Evolutionary conservation across 2,888 invertebrate species (phyloP).

Genomic region (Agrotis segetum): DNA sequence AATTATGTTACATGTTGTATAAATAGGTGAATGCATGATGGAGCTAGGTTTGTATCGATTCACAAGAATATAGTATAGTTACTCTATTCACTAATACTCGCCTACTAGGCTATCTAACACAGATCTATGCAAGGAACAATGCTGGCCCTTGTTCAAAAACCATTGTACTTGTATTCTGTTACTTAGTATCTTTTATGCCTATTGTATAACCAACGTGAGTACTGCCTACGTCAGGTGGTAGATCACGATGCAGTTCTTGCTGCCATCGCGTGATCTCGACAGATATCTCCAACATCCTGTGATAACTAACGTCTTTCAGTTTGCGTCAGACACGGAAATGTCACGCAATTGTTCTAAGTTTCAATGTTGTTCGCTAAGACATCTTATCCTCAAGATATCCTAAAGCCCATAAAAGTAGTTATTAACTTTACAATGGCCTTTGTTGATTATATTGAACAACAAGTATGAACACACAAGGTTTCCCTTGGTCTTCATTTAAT

Average conservation of each 20-base stretch:
- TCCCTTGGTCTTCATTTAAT: conserved; percentile 31
- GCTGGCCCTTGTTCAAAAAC: conserved; percentile 34
- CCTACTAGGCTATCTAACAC: neutral
- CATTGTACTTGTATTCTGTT: conserved; percentile 5
- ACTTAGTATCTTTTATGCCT: neutral
- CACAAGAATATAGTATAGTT: neutral
- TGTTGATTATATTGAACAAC: conserved; percentile 35
- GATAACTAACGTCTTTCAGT: conserved; percentile 21
- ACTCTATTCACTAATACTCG: neutral
- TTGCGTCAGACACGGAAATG: conserved; percentile 50
- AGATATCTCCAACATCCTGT: conserved; percentile 25
- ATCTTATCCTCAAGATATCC: conserved; percentile 34
- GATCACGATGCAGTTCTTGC: neutral
- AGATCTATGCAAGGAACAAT: conserved; percentile 30
- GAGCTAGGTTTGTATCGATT: neutral
- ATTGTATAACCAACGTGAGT: conserved; percentile 8
- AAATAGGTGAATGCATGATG: too few species aligned
- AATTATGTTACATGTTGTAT: too few species aligned
- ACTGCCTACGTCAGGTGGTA: neutral
- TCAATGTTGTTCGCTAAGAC: conserved; percentile 42
- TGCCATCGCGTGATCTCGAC: conserved; percentile 27
- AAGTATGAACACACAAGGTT: conserved; percentile 40
- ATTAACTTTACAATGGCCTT: conserved; percentile 46
- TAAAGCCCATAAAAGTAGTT: conserved; percentile 37
- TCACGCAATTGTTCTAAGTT: conserved; percentile 24